Conservation (phyloP, 2,797 vertebrate genomes). For the Hoplostethus atlanticus region DNA sequence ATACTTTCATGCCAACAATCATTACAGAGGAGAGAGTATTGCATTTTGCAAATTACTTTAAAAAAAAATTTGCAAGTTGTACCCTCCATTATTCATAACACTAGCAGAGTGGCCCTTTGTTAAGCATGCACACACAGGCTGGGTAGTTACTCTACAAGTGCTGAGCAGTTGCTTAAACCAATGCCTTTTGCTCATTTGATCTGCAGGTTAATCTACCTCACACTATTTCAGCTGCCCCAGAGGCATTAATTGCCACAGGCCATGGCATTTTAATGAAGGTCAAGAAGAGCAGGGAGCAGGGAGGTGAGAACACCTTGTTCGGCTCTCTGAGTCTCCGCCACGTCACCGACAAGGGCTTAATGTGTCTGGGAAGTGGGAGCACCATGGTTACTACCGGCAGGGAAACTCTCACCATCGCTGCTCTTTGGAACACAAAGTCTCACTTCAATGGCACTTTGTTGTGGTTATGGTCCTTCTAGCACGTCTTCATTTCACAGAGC, state of each 20-base stretch:
- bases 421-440: conserved; percentile 46
- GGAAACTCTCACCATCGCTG: conserved; percentile 34
- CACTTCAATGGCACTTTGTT: conserved; percentile 44
- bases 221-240: conserved; percentile 83
- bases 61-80: conserved; percentile 7
- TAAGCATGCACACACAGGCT: conserved; percentile 46
- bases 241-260: conserved; percentile 88
- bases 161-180: conserved; percentile 88
- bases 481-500: conserved; percentile 63
- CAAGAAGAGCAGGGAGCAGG: conserved; percentile 53
- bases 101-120: conserved; percentile 59
- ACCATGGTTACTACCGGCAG: conserved; percentile 55
- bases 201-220: conserved; percentile 90
- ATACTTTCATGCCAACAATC: no score
- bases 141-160: conserved; percentile 80
- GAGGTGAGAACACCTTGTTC: conserved; percentile 70
- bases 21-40: not conserved
- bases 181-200: conserved; percentile 88
- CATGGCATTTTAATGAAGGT: conserved; percentile 82
- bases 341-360: conserved; percentile 52
- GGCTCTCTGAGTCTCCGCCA: conserved; percentile 46
- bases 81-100: conserved; percentile 67
- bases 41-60: not conserved
- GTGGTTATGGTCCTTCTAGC: conserved; percentile 22
- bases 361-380: conserved; percentile 50